Percentiles rank a stretch among this genome's conserved stretches.
These are phyloP conservation scores for Ennomos quercinarius DNA, from an alignment of 2,888 invertebrate genomes.

Conservation along the genomic window DNA sequence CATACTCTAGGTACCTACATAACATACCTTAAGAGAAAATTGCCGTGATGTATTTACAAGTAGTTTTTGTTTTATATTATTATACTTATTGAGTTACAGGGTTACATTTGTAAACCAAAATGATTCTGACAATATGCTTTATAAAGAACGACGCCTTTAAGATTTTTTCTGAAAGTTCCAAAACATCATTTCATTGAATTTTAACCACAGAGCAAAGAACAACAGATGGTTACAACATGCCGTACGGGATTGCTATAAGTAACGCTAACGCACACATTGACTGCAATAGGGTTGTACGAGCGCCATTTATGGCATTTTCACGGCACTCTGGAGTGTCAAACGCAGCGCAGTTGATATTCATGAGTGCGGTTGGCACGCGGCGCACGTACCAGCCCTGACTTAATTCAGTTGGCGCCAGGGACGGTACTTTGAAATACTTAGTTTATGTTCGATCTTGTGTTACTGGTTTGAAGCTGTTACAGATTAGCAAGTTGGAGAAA, in stretches of 20 bases:
- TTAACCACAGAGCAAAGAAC: constrained; percentile 11
- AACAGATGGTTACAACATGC: constrained; percentile 8
- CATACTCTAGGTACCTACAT: no score
- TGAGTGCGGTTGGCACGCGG: constrained; percentile 47
- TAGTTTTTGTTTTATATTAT: no score
- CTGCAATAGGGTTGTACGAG: constrained; percentile 29
- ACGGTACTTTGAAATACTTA: constrained; percentile 33
- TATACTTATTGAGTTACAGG: no score
- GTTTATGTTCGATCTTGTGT: constrained; percentile 21
- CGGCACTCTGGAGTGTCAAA: constrained; percentile 49
- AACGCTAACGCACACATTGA: constrained; percentile 18
- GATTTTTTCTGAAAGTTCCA: no score
- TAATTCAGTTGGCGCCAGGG: constrained; percentile 29
- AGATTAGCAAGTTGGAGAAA: constrained; percentile 15
- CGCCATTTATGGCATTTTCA: constrained; percentile 40
- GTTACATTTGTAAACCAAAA: no score
- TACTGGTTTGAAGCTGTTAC: constrained; percentile 25
- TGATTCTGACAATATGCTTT: no score
- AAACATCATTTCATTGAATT: not conserved
- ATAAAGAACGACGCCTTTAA: no score
- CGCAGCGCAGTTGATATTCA: constrained; percentile 58
- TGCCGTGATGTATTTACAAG: no score
- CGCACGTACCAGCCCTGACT: constrained; percentile 50
- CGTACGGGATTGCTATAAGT: not conserved
- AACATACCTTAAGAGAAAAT: no score